A percentile compares a stretch with the other conserved stretches of the same genome.
Conservation (phyloP, 2,797 vertebrate species). For the Adelosebastes latens region DNA sequence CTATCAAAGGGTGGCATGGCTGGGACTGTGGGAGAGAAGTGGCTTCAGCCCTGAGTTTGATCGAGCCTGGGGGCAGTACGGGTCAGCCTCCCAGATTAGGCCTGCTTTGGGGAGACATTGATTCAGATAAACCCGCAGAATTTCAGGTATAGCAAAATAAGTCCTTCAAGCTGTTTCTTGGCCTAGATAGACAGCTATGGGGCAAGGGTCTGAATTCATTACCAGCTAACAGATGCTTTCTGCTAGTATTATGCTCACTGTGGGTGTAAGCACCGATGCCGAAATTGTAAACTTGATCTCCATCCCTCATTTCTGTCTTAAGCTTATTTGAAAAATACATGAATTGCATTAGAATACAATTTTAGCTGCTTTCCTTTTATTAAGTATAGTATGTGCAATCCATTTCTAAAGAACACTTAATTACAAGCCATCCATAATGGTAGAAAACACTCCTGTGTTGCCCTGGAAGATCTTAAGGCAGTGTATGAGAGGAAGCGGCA, state of each 20-base stretch:
- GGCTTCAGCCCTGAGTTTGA: constrained; percentile 63
- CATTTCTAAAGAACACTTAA: neutral
- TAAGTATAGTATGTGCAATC: neutral
- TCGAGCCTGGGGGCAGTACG: constrained; percentile 57
- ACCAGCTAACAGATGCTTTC: constrained; percentile 58
- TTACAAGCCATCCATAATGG: neutral
- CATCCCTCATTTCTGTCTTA: constrained; percentile 16
- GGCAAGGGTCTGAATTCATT: constrained; percentile 62
- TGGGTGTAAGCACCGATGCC: constrained; percentile 38
- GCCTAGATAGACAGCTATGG: constrained; percentile 58
- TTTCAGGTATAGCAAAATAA: constrained; percentile 66
- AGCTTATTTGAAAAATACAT: constrained; percentile 5
- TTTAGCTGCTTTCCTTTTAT: neutral
- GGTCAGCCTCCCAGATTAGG: constrained; percentile 71
- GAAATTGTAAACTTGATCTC: constrained; percentile 41
- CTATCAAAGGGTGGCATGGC: constrained; percentile 68
- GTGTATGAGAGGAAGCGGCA: neutral
- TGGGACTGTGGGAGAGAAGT: constrained; percentile 63
- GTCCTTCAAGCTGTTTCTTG: constrained; percentile 59
- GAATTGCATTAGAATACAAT: neutral
- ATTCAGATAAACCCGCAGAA: constrained; percentile 59
- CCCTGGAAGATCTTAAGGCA: neutral
- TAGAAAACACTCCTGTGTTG: neutral
- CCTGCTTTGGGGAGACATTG: constrained; percentile 58
- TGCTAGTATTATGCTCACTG: constrained; percentile 21